Evolutionary conservation across 2,888 invertebrate genomes (phyloP).

Genomic region (Orthonychiurus folsomi): DNA sequence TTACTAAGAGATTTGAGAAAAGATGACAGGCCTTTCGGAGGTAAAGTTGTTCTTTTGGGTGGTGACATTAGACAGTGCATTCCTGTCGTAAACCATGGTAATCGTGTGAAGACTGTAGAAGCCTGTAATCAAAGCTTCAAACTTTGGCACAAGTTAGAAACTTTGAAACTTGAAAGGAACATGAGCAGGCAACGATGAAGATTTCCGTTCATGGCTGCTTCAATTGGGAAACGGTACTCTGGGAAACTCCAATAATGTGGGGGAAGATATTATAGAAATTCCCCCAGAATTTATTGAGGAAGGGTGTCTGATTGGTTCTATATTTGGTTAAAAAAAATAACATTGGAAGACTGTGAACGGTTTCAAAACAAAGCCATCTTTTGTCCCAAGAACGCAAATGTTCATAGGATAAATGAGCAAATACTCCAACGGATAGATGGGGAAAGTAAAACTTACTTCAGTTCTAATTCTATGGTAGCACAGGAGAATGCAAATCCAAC

Average conservation of each 20-base stretch:
- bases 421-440: conserved; percentile 8
- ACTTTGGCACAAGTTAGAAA: conserved; percentile 21
- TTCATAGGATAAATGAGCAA: conserved; percentile 19
- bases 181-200: conserved; percentile 15
- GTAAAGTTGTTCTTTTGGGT: conserved; percentile 26
- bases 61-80: conserved; percentile 33
- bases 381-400: conserved; percentile 19
- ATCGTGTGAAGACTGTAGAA: conserved; percentile 15
- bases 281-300: conserved; percentile 9
- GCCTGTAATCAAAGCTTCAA: conserved; percentile 15
- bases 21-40: conserved; percentile 20
- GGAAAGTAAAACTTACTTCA: conserved; percentile 14
- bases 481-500: conserved; percentile 10
- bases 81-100: conserved; percentile 22
- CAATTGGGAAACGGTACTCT: conserved; percentile 11
- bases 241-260: conserved; percentile 1
- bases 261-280: conserved; percentile 23
- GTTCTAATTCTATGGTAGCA: conserved; percentile 24
- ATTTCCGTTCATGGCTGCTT: conserved; percentile 7
- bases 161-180: conserved; percentile 17
- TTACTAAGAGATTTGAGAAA: conserved; percentile 32
- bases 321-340: conserved; percentile 17
- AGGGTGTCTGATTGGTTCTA: conserved; percentile 13
- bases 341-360: background rate
- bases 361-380: conserved; percentile 21